phyloP scores from a whole-genome alignment of 1,140 invertebrate species.

The Venustaconcha ellipsiformis region DNA sequence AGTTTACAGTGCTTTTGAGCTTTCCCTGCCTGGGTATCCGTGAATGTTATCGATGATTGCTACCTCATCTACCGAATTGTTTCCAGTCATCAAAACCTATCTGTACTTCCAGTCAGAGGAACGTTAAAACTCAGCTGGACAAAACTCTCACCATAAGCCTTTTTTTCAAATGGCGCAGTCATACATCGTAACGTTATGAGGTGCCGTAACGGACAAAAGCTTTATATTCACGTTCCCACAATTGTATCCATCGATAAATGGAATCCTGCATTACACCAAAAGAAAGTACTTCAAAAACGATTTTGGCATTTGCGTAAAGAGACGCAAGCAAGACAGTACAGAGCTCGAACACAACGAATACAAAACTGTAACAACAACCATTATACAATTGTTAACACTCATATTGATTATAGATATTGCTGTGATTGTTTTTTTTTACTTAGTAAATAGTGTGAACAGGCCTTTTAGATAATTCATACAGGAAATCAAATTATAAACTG shows the following conservation, averaged over 20 bases:
- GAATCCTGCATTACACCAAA: too few species aligned
- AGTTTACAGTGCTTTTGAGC: conserved; percentile 53
- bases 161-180: conserved; percentile 33
- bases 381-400: too few species aligned
- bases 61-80: conserved; percentile 53
- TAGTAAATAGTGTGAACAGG: too few species aligned
- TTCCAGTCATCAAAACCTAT: conserved; percentile 3
- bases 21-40: conserved; percentile 48
- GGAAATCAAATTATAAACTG: too few species aligned
- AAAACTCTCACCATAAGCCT: conserved; percentile 37
- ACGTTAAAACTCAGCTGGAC: conserved; percentile 25
- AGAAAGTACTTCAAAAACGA: too few species aligned
- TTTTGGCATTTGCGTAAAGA: too few species aligned
- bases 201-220: conserved; percentile 43
- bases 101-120: background rate
- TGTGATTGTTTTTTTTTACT: too few species aligned
- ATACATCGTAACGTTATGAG: conserved; percentile 44
- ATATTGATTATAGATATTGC: too few species aligned
- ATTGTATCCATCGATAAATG: background rate
- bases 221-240: conserved; percentile 37
- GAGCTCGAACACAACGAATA: too few species aligned
- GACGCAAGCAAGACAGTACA: too few species aligned
- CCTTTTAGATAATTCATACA: too few species aligned
- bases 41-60: conserved; percentile 43
- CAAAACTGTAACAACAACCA: too few species aligned